phyloP scores from a whole-genome alignment of 2,113 vertebrate genomes.

The Onychostruthus taczanowskii region DNA sequence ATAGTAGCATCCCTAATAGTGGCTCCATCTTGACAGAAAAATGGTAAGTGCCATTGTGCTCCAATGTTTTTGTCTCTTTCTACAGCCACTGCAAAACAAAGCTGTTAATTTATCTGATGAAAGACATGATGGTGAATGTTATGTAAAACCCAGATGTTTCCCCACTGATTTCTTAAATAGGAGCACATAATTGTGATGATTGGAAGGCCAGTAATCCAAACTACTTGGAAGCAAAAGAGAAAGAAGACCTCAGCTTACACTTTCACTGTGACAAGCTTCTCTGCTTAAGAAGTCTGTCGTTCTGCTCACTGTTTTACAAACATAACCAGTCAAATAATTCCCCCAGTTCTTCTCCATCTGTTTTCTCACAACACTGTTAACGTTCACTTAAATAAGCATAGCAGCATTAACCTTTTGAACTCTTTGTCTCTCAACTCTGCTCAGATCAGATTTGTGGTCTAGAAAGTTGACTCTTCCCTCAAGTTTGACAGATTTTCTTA shows the following conservation, averaged over 20 bases:
- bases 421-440: background rate
- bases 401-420: slow-evolving; percentile 52
- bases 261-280: background rate
- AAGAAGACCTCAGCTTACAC: background rate
- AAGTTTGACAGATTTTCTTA: slow-evolving; percentile 46
- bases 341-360: background rate
- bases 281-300: background rate
- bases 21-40: slow-evolving; percentile 57
- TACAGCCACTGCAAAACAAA: slow-evolving; percentile 41
- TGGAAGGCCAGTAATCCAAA: slow-evolving; percentile 37
- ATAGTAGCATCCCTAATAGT: slow-evolving; percentile 41
- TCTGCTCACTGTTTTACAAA: background rate
- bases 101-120: slow-evolving; percentile 63
- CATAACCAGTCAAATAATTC: background rate
- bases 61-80: slow-evolving; percentile 42
- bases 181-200: slow-evolving; percentile 22
- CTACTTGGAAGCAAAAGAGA: slow-evolving; percentile 17
- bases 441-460: slow-evolving; percentile 39
- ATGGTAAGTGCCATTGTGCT: slow-evolving; percentile 31
- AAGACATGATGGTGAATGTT: slow-evolving; percentile 29
- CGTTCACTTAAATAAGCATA: slow-evolving; percentile 22
- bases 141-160: slow-evolving; percentile 67
- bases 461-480: slow-evolving; percentile 26
- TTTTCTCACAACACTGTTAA: slow-evolving; percentile 34
- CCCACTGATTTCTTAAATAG: slow-evolving; percentile 57